Evolutionary conservation across 2,888 invertebrate species (phyloP).

Genomic region (Drepanosiphum platanoidis): DNA sequence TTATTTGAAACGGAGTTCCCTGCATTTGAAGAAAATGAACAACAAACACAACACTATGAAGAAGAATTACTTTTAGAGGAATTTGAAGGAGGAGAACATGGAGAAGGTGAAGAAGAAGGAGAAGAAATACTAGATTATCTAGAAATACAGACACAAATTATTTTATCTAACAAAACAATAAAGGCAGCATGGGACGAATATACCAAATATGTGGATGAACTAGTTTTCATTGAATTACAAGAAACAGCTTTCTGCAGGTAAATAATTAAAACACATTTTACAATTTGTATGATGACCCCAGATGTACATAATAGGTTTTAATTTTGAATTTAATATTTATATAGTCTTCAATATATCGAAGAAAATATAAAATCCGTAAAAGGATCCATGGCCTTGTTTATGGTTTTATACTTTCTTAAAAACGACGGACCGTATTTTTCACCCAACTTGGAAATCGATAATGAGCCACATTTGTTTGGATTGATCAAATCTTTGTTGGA

Average conservation of each 20-base stretch:
- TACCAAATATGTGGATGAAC: constrained; percentile 74
- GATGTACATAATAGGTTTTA: background rate
- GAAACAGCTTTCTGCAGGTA: constrained; percentile 70
- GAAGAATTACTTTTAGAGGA: constrained; percentile 43
- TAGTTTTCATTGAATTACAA: constrained; percentile 72
- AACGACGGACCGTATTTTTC: constrained; percentile 1
- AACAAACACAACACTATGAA: constrained; percentile 60
- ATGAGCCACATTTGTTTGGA: constrained; percentile 6
- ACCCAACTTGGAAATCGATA: constrained; percentile 30
- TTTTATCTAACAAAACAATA: constrained; percentile 11
- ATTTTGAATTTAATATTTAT: background rate
- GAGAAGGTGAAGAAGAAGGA: constrained; percentile 38
- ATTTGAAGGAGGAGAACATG: constrained; percentile 22
- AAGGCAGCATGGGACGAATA: constrained; percentile 72
- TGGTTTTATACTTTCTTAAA: constrained; percentile 9
- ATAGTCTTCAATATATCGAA: constrained; percentile 34
- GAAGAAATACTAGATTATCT: constrained; percentile 40
- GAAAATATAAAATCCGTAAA: background rate
- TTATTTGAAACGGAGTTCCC: background rate
- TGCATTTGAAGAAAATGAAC: background rate
- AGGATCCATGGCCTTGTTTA: constrained; percentile 5
- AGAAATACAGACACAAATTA: constrained; percentile 13
- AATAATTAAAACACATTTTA: background rate
- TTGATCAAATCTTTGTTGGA: constrained; percentile 65
- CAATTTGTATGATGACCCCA: background rate